Evolutionary conservation across 2,888 invertebrate species (phyloP).

Genomic region (Eurytoma adleriae): DNA sequence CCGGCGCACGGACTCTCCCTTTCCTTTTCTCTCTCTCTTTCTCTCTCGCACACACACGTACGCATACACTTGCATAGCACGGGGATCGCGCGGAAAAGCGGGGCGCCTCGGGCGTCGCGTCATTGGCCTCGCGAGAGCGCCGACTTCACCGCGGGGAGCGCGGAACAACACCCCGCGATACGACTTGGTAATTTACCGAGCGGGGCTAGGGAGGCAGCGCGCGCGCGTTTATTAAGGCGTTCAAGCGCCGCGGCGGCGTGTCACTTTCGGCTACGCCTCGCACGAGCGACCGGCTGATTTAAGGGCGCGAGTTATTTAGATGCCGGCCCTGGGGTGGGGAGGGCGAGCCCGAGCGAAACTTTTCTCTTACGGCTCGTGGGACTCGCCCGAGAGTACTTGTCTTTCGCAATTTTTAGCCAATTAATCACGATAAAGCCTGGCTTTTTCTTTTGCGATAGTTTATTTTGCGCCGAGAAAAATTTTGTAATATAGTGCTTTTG

Average conservation of each 20-base stretch:
- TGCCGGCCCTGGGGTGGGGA: not conserved
- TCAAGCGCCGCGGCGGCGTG: constrained; percentile 65
- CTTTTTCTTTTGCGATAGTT: too few species aligned
- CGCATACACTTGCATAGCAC: not conserved
- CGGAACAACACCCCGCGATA: constrained; percentile 59
- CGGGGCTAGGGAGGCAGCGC: constrained; percentile 44
- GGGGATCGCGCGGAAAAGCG: constrained; percentile 24
- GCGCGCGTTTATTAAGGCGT: constrained; percentile 68
- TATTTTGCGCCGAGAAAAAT: too few species aligned
- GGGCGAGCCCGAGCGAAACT: not conserved
- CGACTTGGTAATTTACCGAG: constrained; percentile 51
- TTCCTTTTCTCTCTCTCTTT: too few species aligned
- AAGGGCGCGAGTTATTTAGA: constrained; percentile 45
- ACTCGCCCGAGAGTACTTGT: not conserved
- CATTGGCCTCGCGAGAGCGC: constrained; percentile 44
- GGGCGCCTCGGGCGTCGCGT: constrained; percentile 46
- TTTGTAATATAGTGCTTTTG: too few species aligned
- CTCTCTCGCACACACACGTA: constrained; percentile 26
- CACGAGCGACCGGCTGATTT: constrained; percentile 48
- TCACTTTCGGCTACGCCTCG: constrained; percentile 71
- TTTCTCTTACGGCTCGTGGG: not conserved
- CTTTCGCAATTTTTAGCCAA: too few species aligned
- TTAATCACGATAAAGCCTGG: too few species aligned
- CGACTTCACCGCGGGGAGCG: constrained; percentile 51
- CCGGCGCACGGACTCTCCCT: too few species aligned